Evolutionary conservation across 35 echinoderm and acorn worm species (phyloP).

Genomic region (Diadema setosum): DNA sequence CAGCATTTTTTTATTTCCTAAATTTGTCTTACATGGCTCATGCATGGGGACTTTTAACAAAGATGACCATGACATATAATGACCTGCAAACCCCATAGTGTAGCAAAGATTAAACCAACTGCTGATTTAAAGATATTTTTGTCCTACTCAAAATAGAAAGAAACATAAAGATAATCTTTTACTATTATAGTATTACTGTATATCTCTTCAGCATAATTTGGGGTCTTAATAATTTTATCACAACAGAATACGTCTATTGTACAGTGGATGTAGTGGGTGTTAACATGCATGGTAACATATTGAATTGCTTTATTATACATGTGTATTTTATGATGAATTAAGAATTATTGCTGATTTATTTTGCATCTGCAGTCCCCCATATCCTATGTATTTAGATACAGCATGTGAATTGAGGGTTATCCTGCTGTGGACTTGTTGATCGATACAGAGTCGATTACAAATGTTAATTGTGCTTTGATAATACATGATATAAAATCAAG

Average conservation of each 20-base stretch:
- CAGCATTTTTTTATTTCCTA: no score
- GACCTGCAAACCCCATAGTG: no score
- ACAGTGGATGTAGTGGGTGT: neutral
- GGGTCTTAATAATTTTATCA: neutral
- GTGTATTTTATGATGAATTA: neutral
- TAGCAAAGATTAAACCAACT: no score
- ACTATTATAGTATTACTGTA: neutral
- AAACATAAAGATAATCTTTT: neutral
- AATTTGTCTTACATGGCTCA: no score
- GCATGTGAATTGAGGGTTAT: neutral
- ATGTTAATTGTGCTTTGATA: neutral
- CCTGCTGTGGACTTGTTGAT: neutral
- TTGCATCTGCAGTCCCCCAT: neutral
- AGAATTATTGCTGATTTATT: neutral
- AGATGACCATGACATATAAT: no score
- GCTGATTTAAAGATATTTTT: neutral
- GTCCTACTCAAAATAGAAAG: neutral
- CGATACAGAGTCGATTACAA: neutral
- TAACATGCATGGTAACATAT: neutral
- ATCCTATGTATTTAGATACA: neutral
- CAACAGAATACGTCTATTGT: neutral
- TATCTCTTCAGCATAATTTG: neutral
- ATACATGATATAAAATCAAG: neutral
- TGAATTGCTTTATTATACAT: neutral
- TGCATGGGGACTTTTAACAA: no score